Evolutionary conservation across 2,888 invertebrate species (phyloP).

Genomic region (Adineta ricciae): DNA sequence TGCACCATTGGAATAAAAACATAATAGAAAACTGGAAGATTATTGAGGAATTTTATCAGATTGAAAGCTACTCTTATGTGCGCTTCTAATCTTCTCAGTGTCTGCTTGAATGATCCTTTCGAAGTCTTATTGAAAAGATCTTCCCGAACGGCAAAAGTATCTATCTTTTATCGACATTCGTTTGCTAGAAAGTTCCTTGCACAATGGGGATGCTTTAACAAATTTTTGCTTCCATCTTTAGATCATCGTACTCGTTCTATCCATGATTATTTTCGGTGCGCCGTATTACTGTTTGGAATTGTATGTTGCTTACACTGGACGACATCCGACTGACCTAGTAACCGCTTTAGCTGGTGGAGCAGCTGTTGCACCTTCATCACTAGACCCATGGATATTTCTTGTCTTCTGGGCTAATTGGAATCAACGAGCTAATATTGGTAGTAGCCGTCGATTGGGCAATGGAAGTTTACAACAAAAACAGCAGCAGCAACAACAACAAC

Average conservation of each 20-base stretch:
- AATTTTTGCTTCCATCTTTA: too few relatives aligned
- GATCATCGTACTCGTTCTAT: not conserved
- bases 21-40: too few relatives aligned
- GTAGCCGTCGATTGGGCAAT: not conserved
- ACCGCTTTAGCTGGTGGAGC: not conserved
- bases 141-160: not conserved
- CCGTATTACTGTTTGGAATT: conserved; percentile 3
- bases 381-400: conserved; percentile 10
- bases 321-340: not conserved
- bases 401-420: conserved; percentile 2
- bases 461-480: not conserved
- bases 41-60: too few relatives aligned
- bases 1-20: too few relatives aligned
- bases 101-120: not conserved
- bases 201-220: too few relatives aligned
- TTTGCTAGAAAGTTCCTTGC: too few relatives aligned
- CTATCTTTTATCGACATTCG: too few relatives aligned
- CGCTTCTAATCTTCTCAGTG: not conserved
- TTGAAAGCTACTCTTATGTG: not conserved
- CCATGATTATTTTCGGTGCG: not conserved
- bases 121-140: not conserved
- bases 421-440: not conserved
- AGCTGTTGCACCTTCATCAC: not conserved
- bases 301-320: not conserved
- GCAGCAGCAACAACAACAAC: not conserved